A percentile compares a stretch with the other conserved stretches of the same genome.
These are phyloP conservation scores for Catamblyrhynchus diadema DNA, from an alignment of 2,797 vertebrate species.

Conservation along the genomic window DNA sequence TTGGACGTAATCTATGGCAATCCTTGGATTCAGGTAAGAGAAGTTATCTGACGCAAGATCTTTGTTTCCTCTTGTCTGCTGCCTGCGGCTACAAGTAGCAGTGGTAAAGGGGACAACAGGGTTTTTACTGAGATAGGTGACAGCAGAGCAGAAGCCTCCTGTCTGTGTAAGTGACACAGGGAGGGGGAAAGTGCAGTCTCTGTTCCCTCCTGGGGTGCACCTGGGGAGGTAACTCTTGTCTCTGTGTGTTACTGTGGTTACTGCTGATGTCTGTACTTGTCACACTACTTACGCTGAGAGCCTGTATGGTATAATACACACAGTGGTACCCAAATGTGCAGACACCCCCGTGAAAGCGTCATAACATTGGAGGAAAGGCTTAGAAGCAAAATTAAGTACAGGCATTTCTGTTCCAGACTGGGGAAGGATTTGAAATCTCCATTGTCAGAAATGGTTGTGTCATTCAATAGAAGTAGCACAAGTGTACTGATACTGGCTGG, in stretches of 20 bases:
- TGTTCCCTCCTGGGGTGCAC: not conserved
- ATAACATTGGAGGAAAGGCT: not conserved
- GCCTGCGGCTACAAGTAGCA: not conserved
- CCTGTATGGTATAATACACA: not conserved
- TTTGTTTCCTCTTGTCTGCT: not conserved
- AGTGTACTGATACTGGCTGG: not conserved
- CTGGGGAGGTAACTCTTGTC: not conserved
- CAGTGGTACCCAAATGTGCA: not conserved
- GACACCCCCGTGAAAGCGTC: accelerated
- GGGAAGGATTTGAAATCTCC: not conserved
- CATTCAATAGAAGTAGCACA: not conserved
- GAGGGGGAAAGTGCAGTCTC: not conserved
- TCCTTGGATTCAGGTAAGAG: not conserved
- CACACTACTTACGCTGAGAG: not conserved
- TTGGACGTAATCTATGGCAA: not conserved
- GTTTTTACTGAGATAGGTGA: not conserved
- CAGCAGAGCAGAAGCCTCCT: not conserved
- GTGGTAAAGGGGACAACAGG: not conserved
- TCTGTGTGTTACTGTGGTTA: accelerated
- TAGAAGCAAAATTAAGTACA: not conserved
- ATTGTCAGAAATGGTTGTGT: not conserved
- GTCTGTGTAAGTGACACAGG: not conserved
- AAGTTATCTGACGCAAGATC: not conserved
- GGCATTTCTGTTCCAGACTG: not conserved
- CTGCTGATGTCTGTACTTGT: not conserved